Evolutionary conservation across 1,140 invertebrate species (phyloP), one percentile per base, ranked within the genome.

Genomic region (Hypothenemus hampei): DNA sequence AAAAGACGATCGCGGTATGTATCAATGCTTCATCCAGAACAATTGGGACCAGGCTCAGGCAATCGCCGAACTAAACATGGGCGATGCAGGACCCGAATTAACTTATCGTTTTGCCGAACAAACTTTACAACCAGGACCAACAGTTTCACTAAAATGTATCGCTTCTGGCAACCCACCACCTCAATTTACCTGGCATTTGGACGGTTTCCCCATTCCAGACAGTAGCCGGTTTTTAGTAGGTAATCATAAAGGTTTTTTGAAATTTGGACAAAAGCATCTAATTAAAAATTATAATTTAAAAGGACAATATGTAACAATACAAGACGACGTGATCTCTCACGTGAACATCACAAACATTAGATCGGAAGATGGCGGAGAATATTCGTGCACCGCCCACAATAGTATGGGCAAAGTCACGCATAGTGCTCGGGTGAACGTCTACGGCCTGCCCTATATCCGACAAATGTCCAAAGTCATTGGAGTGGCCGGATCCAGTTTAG

Each of bases 291-390:
- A n/a, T n/a, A n/a, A n/a, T n/a, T n/a, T 6, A 36, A 3, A 13
- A 61, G 60, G 60, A 15, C 91, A 93, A 72, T 91, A 92, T 73
- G 89, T 93, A 46, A 94, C 90, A 1, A 80, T 89, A 8, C 87
- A 93, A 71, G 91, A 93, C 62, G 89, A 93, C 71, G 90, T 96
- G 29, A 89, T 95, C 69, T 93, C 91, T 65, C 91, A 93, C 76
- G 88, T 97, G 58, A 97, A 97, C 75, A 90, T 97, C 62, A 89
- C 87, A 59, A 82, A 85, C 52, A 83, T 93, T 23, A 84, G 85
- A 56, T 86, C 91, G 37, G 86, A 93, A 77, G 91, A 95, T 72
- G 93, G 93, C 39, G 93, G 93, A 8, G 85, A 93, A 68, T 97
- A 94, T 70, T 81, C 84, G 16, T 97, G 93, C 70, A 81, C 81